Conservation (phyloP, 2,888 invertebrate genomes). For the Trisateles emortualis region DNA sequence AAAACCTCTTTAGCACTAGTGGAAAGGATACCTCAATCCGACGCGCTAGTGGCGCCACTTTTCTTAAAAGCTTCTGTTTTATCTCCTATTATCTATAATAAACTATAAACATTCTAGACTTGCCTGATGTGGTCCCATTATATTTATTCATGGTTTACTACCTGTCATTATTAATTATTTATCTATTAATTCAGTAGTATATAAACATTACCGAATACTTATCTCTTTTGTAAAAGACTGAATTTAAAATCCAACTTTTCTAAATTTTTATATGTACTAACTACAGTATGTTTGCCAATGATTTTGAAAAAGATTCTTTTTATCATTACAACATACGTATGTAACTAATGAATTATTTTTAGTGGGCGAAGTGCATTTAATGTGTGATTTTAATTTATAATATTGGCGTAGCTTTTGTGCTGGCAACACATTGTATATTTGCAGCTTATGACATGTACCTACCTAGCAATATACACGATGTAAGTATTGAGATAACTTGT, state of each 20-base stretch:
- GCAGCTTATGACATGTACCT: too few relatives aligned
- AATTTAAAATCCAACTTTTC: conserved; percentile 28
- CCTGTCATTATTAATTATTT: not conserved
- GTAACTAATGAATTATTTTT: conserved; percentile 2
- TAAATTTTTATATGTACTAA: conserved; percentile 16
- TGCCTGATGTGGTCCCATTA: not conserved
- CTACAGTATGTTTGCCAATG: not conserved
- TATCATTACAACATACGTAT: not conserved
- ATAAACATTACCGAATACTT: conserved; percentile 18
- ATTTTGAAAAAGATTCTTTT: not conserved
- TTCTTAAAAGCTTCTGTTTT: not conserved
- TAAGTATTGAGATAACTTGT: too few relatives aligned
- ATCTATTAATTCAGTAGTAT: not conserved
- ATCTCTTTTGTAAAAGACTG: conserved; percentile 41
- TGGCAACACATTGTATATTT: not conserved
- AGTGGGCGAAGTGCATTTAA: conserved; percentile 15
- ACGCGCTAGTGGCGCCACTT: not conserved
- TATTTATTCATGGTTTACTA: not conserved
- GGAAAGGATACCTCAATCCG: too few relatives aligned
- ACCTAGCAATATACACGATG: too few relatives aligned
- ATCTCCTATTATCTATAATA: not conserved
- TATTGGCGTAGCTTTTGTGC: conserved; percentile 3
- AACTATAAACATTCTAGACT: not conserved
- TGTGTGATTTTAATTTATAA: conserved; percentile 6
- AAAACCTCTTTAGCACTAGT: too few relatives aligned